phyloP scores from a whole-genome alignment of 2,113 vertebrate genomes.

The Scopus umbretta region DNA sequence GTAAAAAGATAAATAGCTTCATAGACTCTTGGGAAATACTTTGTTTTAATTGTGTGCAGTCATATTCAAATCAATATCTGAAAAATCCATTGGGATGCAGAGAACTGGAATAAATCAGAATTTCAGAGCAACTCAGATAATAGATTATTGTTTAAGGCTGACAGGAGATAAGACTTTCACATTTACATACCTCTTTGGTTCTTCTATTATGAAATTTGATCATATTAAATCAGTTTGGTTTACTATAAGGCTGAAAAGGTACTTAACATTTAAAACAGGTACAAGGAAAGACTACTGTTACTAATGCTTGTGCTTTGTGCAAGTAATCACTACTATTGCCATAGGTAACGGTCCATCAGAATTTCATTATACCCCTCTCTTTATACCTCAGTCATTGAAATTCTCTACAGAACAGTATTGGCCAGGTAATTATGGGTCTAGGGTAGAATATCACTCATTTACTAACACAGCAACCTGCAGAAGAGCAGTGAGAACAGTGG shows the following conservation, averaged over 20 bases:
- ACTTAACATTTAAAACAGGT: neutral
- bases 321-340: neutral
- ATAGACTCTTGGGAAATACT: slow-evolving; percentile 41
- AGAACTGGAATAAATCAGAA: slow-evolving; percentile 36
- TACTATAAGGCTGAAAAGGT: neutral
- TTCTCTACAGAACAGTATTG: neutral
- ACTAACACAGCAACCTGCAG: neutral
- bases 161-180: neutral
- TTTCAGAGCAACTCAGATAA: slow-evolving; percentile 18
- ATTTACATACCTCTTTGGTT: neutral
- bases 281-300: neutral
- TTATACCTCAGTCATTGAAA: neutral
- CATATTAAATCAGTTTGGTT: neutral
- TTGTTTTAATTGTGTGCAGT: slow-evolving; percentile 52
- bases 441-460: neutral
- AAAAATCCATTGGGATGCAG: slow-evolving; percentile 20
- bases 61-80: slow-evolving; percentile 52
- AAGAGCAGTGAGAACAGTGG: neutral
- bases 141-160: slow-evolving; percentile 10
- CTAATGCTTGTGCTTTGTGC: neutral
- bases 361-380: neutral
- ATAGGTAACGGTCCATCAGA: neutral
- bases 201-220: neutral
- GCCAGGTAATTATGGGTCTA: neutral
- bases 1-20: slow-evolving; percentile 41